Evolutionary conservation across 2,797 vertebrate species (phyloP), one percentile per base, ranked within the genome.

Genomic region (Amblyraja radiata): DNA sequence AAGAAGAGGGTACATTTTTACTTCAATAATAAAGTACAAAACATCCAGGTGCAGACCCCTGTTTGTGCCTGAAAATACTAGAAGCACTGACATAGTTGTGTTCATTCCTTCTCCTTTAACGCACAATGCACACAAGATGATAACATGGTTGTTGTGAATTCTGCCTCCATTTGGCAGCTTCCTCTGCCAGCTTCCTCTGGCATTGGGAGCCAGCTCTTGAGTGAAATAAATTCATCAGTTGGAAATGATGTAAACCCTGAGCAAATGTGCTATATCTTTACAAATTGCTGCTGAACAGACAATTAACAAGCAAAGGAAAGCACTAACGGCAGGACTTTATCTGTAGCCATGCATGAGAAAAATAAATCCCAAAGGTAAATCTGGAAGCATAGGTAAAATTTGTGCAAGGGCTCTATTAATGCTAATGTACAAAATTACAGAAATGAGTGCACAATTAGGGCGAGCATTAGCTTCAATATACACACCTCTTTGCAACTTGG

Each of bases 321-420:
- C 61, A 88, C 10, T 65, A 65, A 32, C 5, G 5, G 8, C 88
- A 63, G 28, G n/a, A 61, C 28, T 63, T 88, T 18, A 63, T 88
- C 61, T 88, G 61, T 21, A 18, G 84, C 65, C n/a, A 16, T 18
- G 63, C 63, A 88, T 36, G 84, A 68, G 83, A 36, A 88, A 88
- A 88, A 36, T 88, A 88, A 88, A 68, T 88, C 84, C n/a, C 63
- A 88, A n/a, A 88, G 65, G 84, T 32, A 86, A 86, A 86, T 63
- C 63, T 86, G 18, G 61, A 65, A 86, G 58, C 61, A 68, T 8
- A 9, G 84, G 36, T n/a, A 68, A 88, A 4, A 88, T 68, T 88
- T 68, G 7, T 88, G 61, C n/a, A n/a, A 68, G n/a, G 8, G 16
- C 16, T 88, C 32, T 32, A 23, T 88, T 68, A 88, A 36, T 88